Evolutionary conservation across 92 coral and sea anemone genomes (phyloP).

Genomic region (Nematostella vectensis): DNA sequence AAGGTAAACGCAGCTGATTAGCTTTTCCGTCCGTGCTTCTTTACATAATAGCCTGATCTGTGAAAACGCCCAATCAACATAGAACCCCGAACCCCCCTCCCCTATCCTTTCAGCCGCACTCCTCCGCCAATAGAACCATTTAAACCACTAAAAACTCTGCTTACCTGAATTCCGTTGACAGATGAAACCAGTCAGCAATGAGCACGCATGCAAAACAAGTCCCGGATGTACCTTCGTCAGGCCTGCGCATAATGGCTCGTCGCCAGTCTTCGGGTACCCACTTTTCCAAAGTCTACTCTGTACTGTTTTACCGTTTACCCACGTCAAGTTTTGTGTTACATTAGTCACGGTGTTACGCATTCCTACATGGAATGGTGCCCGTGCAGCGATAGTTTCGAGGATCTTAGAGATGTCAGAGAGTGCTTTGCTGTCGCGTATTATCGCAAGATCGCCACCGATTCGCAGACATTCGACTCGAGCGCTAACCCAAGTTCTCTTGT

Average conservation of each 20-base stretch:
- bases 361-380: slow-evolving; percentile 30
- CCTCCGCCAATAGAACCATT: too few species aligned
- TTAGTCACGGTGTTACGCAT: slow-evolving; percentile 16
- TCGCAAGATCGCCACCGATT: slow-evolving; percentile 35
- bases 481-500: slow-evolving; percentile 39
- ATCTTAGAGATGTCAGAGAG: slow-evolving; percentile 5
- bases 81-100: too few species aligned
- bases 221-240: slow-evolving; percentile 7
- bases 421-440: slow-evolving; percentile 4
- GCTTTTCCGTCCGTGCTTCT: too few species aligned
- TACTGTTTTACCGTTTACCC: slow-evolving; percentile 24
- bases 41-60: too few species aligned
- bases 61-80: too few species aligned
- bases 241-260: slow-evolving; percentile 13
- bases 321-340: slow-evolving; percentile 7
- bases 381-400: slow-evolving; percentile 14
- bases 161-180: slow-evolving; percentile 31
- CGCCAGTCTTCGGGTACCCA: slow-evolving; percentile 22
- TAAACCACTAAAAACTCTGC: too few species aligned
- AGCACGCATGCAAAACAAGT: slow-evolving; percentile 17
- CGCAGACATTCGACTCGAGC: slow-evolving; percentile 33
- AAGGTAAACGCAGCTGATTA: too few species aligned
- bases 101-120: too few species aligned
- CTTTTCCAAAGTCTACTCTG: slow-evolving; percentile 17
- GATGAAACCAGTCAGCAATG: slow-evolving; percentile 30